phyloP scores from a whole-genome alignment of 2,888 invertebrate species.

The Asteroscopus sphinx region DNA sequence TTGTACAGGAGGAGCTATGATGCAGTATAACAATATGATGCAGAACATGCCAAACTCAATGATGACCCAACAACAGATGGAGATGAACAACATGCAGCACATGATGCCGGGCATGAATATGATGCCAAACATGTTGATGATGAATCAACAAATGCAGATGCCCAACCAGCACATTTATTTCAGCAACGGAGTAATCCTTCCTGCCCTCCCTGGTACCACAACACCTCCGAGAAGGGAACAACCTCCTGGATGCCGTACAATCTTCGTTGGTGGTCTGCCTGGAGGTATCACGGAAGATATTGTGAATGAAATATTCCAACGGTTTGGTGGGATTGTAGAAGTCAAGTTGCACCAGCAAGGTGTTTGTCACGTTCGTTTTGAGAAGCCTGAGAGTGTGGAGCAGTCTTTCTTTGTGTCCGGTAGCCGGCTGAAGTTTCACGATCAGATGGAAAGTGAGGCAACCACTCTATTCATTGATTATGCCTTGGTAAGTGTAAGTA shows the following conservation, averaged over 20 bases:
- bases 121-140: constrained; percentile 83
- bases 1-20: constrained; percentile 59
- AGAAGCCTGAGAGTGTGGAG: constrained; percentile 94
- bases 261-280: constrained; percentile 98
- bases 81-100: constrained; percentile 60
- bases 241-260: constrained; percentile 96
- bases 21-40: constrained; percentile 63
- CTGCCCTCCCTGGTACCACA: constrained; percentile 95
- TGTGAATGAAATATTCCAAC: constrained; percentile 96
- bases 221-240: constrained; percentile 95
- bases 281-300: constrained; percentile 94
- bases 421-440: constrained; percentile 92
- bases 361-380: constrained; percentile 97
- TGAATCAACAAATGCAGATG: constrained; percentile 68
- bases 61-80: constrained; percentile 63
- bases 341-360: constrained; percentile 96
- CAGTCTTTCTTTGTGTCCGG: constrained; percentile 95
- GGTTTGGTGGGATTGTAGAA: constrained; percentile 86
- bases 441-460: constrained; percentile 91
- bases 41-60: constrained; percentile 51
- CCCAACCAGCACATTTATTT: constrained; percentile 81
- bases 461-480: constrained; percentile 97
- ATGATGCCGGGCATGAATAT: constrained; percentile 58
- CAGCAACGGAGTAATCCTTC: constrained; percentile 94
- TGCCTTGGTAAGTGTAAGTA: constrained; percentile 87